Base-by-base conservation (phyloP, 2,797 vertebrate species). In the Schizothorax lantsangensis region DNA sequence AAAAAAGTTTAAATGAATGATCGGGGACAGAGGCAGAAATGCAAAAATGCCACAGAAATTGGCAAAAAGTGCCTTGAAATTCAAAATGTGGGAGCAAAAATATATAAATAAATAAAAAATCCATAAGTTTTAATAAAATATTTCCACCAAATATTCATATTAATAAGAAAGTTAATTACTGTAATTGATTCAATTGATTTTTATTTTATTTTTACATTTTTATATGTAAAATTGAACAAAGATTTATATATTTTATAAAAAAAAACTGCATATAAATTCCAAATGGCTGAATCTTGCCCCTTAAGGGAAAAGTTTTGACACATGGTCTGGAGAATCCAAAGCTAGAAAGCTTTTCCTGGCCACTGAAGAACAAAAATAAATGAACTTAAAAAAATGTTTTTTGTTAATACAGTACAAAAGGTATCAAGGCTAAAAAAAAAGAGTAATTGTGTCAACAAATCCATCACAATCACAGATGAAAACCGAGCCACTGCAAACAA, bases 401-500 rank as follows among this genome's bases (percentile, higher is more conserved):
- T 69, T 49, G 19, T 66, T 47, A 9, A 36, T 23, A 43, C 21
- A 6, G 78, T 43, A 62, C 23, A 30, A 11, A 62, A 79, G 36
- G 19, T 74, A 33, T 10, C 36, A 69, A 40, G 2, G 11, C 43
- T 47, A 45, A 2, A 45, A 47, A 49, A 47, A 49, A 49, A 17
- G 54, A 62, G 2, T 62, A 1, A 68, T 23, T 62, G 59, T 62
- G 40, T 81, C 3, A n/a, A 7, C 1, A 81, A 49, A 52, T 69
- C 30, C 10, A 26, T 57, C 64, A 59, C 1, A 1, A 68, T 68
- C 14, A 3, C 8, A 14, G 3, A 21, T 69, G 45, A 78, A 85
- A 72, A 69, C 83, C 54, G 23, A 80, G 23, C 52, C 47, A 69
- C 83, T 68, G 75, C 19, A 77, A 88, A 86, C 54, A 84, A 59